These are phyloP conservation scores for Lasioglossum leucozonium DNA, from an alignment of 2,888 invertebrate species.

Conservation along the genomic window DNA sequence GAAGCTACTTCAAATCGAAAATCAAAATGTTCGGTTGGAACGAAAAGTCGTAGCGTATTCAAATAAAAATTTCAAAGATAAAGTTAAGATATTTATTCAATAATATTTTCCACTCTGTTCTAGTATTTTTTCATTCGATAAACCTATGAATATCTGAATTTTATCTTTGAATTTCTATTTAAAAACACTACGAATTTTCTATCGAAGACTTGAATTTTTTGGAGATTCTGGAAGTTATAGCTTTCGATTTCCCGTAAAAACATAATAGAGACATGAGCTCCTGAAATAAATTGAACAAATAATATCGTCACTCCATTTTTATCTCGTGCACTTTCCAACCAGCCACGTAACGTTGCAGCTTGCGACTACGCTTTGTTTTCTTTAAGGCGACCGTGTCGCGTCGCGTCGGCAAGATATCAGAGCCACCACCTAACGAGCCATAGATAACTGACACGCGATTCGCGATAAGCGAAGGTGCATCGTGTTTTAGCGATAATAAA, in stretches of 20 bases:
- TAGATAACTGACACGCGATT: background rate
- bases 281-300: background rate
- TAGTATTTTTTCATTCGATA: too few relatives aligned
- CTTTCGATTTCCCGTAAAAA: background rate
- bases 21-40: background rate
- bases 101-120: too few relatives aligned
- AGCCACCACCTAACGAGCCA: background rate
- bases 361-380: background rate
- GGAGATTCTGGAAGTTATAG: background rate
- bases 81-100: too few relatives aligned
- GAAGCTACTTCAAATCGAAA: background rate
- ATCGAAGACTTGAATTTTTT: too few relatives aligned
- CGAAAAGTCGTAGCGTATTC: too few relatives aligned
- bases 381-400: background rate
- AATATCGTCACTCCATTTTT: background rate
- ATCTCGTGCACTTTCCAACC: background rate
- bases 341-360: background rate
- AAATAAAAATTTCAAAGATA: too few relatives aligned
- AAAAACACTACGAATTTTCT: too few relatives aligned
- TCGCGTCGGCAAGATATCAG: background rate
- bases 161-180: too few relatives aligned
- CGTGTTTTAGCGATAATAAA: background rate
- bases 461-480: background rate
- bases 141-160: too few relatives aligned
- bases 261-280: background rate